Evolutionary conservation across 2,113 vertebrate species (phyloP), one percentile per base, ranked within the genome.

Genomic region (Aspiorhynchus laticeps): DNA sequence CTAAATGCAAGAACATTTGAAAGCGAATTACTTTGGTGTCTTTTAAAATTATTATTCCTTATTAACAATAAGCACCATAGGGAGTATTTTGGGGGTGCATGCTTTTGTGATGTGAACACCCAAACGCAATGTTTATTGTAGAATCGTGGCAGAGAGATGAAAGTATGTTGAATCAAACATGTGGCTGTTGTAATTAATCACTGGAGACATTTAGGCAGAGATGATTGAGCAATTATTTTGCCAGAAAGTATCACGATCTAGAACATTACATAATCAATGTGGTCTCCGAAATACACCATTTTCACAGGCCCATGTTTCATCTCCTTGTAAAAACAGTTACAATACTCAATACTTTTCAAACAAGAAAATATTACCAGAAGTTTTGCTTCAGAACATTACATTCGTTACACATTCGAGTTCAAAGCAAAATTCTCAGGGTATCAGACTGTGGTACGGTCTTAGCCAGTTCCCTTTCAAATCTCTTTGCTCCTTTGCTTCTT

Each of bases 151-250:
- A 81, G n/a, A 81, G 1, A 63, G 21, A 46, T 67, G 38, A 33
- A 82, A 65, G 24, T 43, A 33, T 38, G 36, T 14, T 43, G 59
- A 38, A 43, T 38, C 46, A 82, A 43, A 63, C 36, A 46, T 12
- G n/a, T 63, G 38, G 24, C 38, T 43, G n/a, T 46, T 65, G 12
- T 81, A 43, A 63, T 81, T 81, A 92, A 95, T 94, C 91, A 93
- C 91, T 90, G 90, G 88, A 91, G 93, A 93, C 91, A 90, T 90
- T 90, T 90, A 90, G 88, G 91, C 92, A 89, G 91, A 93, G 93
- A 94, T 91, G 89, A 91, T 89, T 90, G 89, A 90, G 89, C 21
- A 87, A 89, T 89, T 82, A 90, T 80, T 86, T 91, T 90, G 78
- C 92, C 87, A 89, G 89, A 14, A 89, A 82, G 46, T 82, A 28